Evolutionary conservation across 2,888 invertebrate genomes (phyloP).

Genomic region (Cremastobaeus sp.): DNA sequence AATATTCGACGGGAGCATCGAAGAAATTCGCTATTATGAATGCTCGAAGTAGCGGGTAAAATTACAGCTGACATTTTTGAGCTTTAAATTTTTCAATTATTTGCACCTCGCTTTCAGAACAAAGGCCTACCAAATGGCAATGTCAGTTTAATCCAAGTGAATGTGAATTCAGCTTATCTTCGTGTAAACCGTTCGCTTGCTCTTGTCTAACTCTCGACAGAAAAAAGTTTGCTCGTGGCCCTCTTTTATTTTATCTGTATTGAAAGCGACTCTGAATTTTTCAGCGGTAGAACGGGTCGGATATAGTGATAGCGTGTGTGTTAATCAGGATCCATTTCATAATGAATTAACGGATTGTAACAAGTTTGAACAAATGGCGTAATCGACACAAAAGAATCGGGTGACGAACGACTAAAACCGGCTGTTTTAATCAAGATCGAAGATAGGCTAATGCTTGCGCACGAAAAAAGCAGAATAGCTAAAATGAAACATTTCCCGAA

Average conservation of each 20-base stretch:
- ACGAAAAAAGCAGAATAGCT: neutral
- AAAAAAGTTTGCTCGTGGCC: slow-evolving; percentile 49
- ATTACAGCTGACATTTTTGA: too few relatives aligned
- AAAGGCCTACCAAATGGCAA: slow-evolving; percentile 54
- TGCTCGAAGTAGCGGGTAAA: too few relatives aligned
- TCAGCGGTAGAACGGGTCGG: slow-evolving; percentile 9
- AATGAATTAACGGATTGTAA: slow-evolving; percentile 44
- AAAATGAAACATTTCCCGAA: too few relatives aligned
- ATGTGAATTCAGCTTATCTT: slow-evolving; percentile 53
- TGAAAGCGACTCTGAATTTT: slow-evolving; percentile 51
- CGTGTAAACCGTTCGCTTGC: slow-evolving; percentile 53
- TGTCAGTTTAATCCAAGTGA: slow-evolving; percentile 57
- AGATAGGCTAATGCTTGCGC: neutral
- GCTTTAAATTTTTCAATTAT: slow-evolving; percentile 51
- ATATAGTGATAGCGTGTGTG: slow-evolving; percentile 19
- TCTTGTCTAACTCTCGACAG: slow-evolving; percentile 48
- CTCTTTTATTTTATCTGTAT: slow-evolving; percentile 52
- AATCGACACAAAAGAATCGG: slow-evolving; percentile 17
- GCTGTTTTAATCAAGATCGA: slow-evolving; percentile 10
- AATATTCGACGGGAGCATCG: too few relatives aligned
- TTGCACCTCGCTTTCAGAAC: slow-evolving; percentile 46
- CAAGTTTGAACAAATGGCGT: slow-evolving; percentile 30
- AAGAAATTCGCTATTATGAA: too few relatives aligned
- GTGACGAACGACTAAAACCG: neutral
- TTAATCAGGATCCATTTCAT: slow-evolving; percentile 43